Percentiles rank a stretch among this genome's conserved stretches.
phyloP scores from a whole-genome alignment of 2,113 vertebrate genomes.

The Penelope pileata region DNA sequence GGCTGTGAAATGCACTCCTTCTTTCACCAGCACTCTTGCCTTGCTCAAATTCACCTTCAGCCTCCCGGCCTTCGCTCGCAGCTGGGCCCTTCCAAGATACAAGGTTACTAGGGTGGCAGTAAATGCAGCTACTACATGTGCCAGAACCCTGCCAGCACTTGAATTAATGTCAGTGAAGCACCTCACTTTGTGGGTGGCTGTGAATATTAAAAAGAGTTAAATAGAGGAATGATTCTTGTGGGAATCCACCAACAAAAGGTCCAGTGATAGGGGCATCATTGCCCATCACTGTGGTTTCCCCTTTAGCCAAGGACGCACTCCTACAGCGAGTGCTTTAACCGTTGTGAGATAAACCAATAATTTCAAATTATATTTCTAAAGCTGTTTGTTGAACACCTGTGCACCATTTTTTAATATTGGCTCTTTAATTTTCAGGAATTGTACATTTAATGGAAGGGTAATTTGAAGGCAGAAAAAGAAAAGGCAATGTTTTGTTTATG shows the following conservation, averaged over 20 bases:
- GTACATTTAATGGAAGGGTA: background rate
- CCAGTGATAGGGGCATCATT: background rate
- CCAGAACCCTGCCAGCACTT: background rate
- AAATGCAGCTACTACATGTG: background rate
- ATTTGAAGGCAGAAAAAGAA: background rate
- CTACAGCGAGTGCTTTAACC: background rate
- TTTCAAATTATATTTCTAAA: background rate
- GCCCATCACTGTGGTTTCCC: background rate
- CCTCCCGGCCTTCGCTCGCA: background rate
- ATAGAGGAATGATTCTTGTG: background rate
- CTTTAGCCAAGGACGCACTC: background rate
- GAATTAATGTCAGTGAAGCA: background rate
- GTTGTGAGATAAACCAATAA: background rate
- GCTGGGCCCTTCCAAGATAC: background rate
- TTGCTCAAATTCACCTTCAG: background rate
- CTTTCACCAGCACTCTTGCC: background rate
- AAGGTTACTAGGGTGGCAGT: background rate
- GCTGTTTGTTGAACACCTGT: background rate
- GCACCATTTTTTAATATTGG: background rate
- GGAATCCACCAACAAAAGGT: background rate
- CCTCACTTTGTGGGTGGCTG: background rate
- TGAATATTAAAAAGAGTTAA: background rate
- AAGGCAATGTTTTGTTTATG: background rate
- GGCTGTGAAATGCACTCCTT: background rate
- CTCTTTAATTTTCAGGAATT: background rate